Evolutionary conservation across 2,797 vertebrate species (phyloP).

Genomic region (Pseudocheirus occidentalis): DNA sequence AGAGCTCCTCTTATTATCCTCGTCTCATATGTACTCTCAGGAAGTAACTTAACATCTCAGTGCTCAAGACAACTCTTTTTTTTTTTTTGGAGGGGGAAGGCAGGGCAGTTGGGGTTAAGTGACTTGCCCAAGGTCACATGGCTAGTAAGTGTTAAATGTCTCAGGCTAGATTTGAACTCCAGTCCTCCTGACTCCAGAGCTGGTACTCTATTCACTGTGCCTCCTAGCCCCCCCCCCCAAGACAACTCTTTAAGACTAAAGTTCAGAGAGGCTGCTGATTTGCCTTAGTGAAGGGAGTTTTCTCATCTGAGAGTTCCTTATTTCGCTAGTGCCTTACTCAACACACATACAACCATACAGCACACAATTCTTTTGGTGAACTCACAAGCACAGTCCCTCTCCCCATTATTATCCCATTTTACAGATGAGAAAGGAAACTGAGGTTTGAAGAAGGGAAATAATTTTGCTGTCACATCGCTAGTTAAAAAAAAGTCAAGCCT

Average conservation of each 20-base stretch:
- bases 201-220: no score
- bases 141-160: no score
- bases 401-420: neutral
- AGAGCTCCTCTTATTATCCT: neutral
- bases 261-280: neutral
- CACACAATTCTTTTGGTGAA: neutral
- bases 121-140: no score
- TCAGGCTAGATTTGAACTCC: no score
- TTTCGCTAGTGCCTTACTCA: neutral
- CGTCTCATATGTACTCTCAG: neutral
- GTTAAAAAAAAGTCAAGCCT: neutral
- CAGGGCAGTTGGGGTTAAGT: no score
- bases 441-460: neutral
- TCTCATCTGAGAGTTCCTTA: neutral
- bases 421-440: neutral
- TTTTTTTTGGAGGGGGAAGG: no score
- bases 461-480: neutral
- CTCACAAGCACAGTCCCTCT: neutral
- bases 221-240: no score
- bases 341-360: no score
- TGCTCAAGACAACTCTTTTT: neutral
- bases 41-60: neutral
- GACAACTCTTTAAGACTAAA: neutral
- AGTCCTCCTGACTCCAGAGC: no score
- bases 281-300: neutral